phyloP scores from a whole-genome alignment of 2,113 vertebrate genomes.

The Aphyosemion australe region DNA sequence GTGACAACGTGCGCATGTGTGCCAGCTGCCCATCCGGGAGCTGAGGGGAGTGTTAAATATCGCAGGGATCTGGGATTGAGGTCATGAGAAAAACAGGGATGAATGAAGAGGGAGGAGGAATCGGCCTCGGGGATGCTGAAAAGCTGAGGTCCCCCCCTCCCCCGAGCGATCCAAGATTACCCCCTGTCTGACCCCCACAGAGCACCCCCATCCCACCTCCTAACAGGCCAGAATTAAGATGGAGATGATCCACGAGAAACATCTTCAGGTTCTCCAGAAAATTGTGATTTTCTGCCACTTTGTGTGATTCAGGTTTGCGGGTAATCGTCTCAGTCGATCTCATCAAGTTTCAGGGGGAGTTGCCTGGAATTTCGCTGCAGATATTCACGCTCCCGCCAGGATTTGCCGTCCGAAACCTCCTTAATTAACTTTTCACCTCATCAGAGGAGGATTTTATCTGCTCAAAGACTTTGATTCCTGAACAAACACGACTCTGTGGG shows the following conservation, averaged over 20 bases:
- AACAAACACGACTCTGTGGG: neutral
- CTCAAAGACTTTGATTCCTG: neutral
- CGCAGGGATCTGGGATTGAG: constrained; percentile 38
- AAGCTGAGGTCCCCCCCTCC: constrained; percentile 42
- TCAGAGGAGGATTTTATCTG: too few species aligned
- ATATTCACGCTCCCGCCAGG: neutral
- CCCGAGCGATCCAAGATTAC: constrained; percentile 25
- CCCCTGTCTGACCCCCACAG: constrained; percentile 36
- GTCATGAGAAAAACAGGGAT: constrained; percentile 42
- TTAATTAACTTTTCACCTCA: neutral
- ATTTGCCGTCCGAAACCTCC: neutral
- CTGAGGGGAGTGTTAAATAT: constrained; percentile 52
- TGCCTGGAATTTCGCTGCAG: neutral
- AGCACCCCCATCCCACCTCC: constrained; percentile 13
- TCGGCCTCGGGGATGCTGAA: constrained; percentile 38
- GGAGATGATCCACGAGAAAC: constrained; percentile 12
- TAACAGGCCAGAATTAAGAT: constrained; percentile 21
- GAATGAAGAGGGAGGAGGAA: constrained; percentile 42
- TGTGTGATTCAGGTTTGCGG: neutral
- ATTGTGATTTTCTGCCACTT: too few species aligned
- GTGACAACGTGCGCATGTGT: constrained; percentile 36
- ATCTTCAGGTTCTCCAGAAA: neutral
- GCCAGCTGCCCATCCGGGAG: constrained; percentile 36
- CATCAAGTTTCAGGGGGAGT: neutral
- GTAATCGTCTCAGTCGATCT: neutral